Base-by-base conservation (phyloP, 2,113 vertebrate species). In the Menura novaehollandiae region DNA sequence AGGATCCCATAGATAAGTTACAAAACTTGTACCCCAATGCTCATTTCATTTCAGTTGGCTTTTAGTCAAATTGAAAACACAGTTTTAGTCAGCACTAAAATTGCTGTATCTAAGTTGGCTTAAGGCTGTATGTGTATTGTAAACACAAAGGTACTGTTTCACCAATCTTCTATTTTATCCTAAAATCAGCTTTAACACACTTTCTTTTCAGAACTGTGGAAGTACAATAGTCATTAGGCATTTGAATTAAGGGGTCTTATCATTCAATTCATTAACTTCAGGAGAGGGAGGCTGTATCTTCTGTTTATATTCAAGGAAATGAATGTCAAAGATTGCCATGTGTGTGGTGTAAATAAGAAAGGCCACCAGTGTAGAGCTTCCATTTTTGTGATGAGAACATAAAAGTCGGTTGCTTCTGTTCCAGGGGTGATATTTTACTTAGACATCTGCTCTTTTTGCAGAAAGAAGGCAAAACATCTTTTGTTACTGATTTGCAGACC, bases 301-400 rank as follows among this genome's bases (percentile, higher is more conserved):
- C 97, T 98, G 97, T 98, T 98, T 98, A 98, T 96, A 94, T 97
- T 98, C 96, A 97, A 96, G 97, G 95, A 97, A 96, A 95, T 95
- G 68, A 95, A 97, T 97, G 97, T 97, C 85, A 91, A 97, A 98
- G 92, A 95, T 96, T 91, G 66, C 96, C 92, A 93, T 97, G 96
- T 98, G 97, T 98, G 97, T 97, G 97, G 96, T 95, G 96, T 97
- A 98, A 97, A 97, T 97, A 97, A 96, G 96, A 96, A 95, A 95
- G 98, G 92, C 97, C 97, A 98, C 97, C 98, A 97, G 90, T 97
- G 97, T 87, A 98, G 97, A 97, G 62, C 92, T 88, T 84, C 95
- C 85, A 81, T 97, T 97, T 97, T 97, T 97, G 97, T 96, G 95
- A 97, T 93, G 94, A 85, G 95, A 97, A 97, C 96, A 97, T 97